Evolutionary conservation across 2,888 invertebrate genomes (phyloP), one percentile per base, ranked within the genome.

Genomic region (Hartigia nigra): DNA sequence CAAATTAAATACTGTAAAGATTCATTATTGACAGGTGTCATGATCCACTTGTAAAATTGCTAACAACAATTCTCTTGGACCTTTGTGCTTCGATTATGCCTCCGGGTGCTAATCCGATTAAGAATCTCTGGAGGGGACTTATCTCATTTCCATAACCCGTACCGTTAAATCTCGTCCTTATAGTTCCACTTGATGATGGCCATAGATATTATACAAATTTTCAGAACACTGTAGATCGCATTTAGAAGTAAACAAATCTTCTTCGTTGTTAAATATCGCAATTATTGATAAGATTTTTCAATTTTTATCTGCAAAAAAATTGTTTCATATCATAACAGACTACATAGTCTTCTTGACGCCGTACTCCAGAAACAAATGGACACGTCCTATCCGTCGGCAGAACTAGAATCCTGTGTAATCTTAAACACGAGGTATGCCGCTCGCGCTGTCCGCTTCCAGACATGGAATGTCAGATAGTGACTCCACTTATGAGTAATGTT

Each of bases 21-120:
- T 55, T 78, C 75, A 79, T 81, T 76, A 82, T 83, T 74, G 80
- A 77, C 77, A 80, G 78, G 83, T 84, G 84, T 84, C 81, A 86
- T 86, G 85, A 86, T 83, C 84, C 79, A 77, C 36, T 75, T 31
- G 76, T 74, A 81, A 79, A 86, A 81, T 82, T 82, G 84, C 81
- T 23, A 69, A 76, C 76, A 31, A 77, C 81, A 80, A 79, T 80
- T 81, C 72, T 80, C 78, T 82, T 81, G 81, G 81, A 79, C 78
- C 39, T 78, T 76, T 74, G 36, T 79, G 82, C 80, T 55, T 37
- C 77, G 82, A 85, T 85, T 82, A 78, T 78, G 77, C 70, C 82
- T 69, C 76, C 79, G 79, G 80, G 79, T 75, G 78, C 79, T 84
- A 84, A 85, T 84, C 36, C 23, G 75, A 75, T 75, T 75, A 75